These are phyloP conservation scores for Pseudomyrmex flavicornis DNA, from an alignment of 1,140 invertebrate species.

Conservation along the genomic window DNA sequence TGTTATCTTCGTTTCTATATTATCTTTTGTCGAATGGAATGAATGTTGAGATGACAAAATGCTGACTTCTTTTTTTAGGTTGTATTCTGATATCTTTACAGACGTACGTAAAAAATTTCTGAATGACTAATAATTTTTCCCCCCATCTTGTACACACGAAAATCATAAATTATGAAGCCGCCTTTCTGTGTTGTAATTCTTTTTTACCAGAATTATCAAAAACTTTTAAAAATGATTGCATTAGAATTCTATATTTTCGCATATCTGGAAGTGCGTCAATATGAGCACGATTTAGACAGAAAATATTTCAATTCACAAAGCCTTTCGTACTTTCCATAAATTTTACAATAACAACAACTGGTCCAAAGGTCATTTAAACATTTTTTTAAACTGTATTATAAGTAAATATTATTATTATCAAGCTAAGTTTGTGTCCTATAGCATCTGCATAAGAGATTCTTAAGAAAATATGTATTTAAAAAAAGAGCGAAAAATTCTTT, in stretches of 20 bases:
- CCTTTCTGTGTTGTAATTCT: constrained; percentile 50
- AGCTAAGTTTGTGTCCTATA: not conserved
- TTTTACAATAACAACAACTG: constrained; percentile 70
- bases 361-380: constrained; percentile 44
- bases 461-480: too few species aligned
- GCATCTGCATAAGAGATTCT: too few species aligned
- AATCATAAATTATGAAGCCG: constrained; percentile 70
- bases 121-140: constrained; percentile 65
- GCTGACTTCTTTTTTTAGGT: constrained; percentile 49
- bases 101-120: constrained; percentile 62
- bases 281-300: constrained; percentile 66
- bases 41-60: constrained; percentile 74
- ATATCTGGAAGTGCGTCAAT: constrained; percentile 61
- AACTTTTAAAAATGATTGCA: constrained; percentile 65
- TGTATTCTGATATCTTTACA: constrained; percentile 65
- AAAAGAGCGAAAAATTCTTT: too few species aligned
- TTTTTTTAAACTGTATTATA: not conserved
- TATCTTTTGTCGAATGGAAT: constrained; percentile 80
- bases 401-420: not conserved
- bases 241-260: constrained; percentile 52
- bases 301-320: constrained; percentile 49
- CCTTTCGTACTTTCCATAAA: constrained; percentile 63
- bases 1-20: constrained; percentile 69
- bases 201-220: constrained; percentile 43
- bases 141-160: constrained; percentile 74